phyloP scores from a whole-genome alignment of 2,113 vertebrate genomes.

The Plecturocebus donacophilus region DNA sequence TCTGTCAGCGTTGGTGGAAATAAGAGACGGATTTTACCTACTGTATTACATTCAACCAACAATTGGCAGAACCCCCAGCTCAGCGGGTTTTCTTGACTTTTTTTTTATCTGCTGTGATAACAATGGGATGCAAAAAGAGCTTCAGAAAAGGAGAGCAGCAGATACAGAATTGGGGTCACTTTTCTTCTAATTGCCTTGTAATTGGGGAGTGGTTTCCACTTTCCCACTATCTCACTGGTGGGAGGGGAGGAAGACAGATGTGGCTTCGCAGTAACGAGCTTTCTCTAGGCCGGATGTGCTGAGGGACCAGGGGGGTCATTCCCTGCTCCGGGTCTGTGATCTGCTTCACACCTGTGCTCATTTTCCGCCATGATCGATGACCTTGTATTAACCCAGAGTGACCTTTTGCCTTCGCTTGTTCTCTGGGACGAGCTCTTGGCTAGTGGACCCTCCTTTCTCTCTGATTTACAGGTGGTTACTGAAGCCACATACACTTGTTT shows the following conservation, averaged over 20 bases:
- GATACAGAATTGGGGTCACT: neutral
- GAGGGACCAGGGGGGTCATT: neutral
- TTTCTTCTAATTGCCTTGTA: conserved; percentile 58
- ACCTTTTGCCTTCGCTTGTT: conserved; percentile 73
- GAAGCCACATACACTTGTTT: conserved; percentile 91
- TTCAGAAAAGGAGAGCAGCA: neutral
- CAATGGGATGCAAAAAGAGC: conserved; percentile 8
- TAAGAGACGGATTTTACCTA: conserved; percentile 10
- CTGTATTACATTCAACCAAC: conserved; percentile 64
- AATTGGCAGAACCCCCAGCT: conserved; percentile 52
- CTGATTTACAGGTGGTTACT: conserved; percentile 91
- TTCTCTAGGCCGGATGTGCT: conserved; percentile 63
- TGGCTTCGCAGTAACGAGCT: conserved; percentile 36
- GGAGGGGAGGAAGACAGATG: conserved; percentile 63
- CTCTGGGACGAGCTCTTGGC: conserved; percentile 56
- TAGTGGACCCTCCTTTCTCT: conserved; percentile 66
- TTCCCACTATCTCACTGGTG: conserved; percentile 54
- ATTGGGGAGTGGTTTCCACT: conserved; percentile 57
- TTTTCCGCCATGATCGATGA: conserved; percentile 47
- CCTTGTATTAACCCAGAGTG: conserved; percentile 72
- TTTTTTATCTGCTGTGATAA: neutral
- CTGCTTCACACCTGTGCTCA: conserved; percentile 79
- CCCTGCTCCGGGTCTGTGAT: conserved; percentile 43
- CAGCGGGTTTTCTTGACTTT: neutral
- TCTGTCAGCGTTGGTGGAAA: conserved; percentile 48